Base-by-base conservation (phyloP, 2,113 vertebrate genomes). In the Gopherus flavomarginatus region DNA sequence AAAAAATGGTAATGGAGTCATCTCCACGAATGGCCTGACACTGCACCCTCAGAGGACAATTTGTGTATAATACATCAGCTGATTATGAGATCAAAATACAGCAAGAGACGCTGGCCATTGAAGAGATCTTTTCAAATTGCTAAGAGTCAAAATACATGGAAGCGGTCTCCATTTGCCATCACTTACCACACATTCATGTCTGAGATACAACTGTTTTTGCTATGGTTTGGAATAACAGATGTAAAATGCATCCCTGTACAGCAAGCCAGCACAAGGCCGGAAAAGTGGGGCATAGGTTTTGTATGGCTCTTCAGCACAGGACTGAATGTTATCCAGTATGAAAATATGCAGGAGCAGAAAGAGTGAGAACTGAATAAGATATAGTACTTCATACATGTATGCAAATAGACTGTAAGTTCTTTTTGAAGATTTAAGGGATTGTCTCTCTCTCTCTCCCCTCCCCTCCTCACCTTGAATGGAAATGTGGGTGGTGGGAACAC, bases 1-100 rank as follows among this genome's bases (percentile, higher is more conserved):
- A 86, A 72, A 97, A 95, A 95, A 83, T 27, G 81, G 75, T 50
- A 87, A 88, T 1, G 81, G 83, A 93, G 69, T 78, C 62, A 89
- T 91, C 92, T 92, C 83, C 49, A 94, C 62, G 72, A 49, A 11
- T 81, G 26, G 4, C 69, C 81, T 94, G 90, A 94, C 87, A 81
- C 86, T 84, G 75, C 27, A 57, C 1, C 80, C 11, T 95, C 65
- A 83, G 35, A 69, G 80, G n/a, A 89, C 12, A 9, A 11, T 90
- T 38, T 56, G 84, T 90, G 90, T 90, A 89, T 82, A 97, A 90
- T 84, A 81, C 85, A 82, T 86, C 14, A 85, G n/a, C 6, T 77
- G 26, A 92, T 95, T 85, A 75, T 83, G 75, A 89, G 57, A 94
- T 81, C 53, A 90, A 85, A 94, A 0, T 1, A 10, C 38, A 8